Percentiles rank a stretch among this genome's conserved stretches.
These are phyloP conservation scores for Thaleichthys pacificus DNA, from an alignment of 2,797 vertebrate species.

Conservation along the genomic window DNA sequence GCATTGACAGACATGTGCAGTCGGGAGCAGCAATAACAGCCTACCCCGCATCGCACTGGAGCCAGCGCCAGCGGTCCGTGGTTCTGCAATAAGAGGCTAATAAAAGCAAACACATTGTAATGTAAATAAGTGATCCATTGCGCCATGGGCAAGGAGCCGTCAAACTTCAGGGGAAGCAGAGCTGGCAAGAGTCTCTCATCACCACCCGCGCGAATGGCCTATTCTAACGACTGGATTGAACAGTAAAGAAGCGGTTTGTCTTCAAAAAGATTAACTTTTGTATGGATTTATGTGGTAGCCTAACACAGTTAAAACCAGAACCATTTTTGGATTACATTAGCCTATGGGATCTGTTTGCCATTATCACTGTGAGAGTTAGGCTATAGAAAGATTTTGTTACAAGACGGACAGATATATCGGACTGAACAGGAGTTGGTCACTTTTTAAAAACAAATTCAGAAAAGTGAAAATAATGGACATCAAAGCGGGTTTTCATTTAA, in stretches of 20 bases:
- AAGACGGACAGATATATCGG: constrained; percentile 51
- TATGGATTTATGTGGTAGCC: constrained; percentile 42
- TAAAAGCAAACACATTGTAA: constrained; percentile 74
- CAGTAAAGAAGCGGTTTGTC: constrained; percentile 6
- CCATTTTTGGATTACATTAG: constrained; percentile 45
- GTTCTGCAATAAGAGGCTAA: constrained; percentile 70
- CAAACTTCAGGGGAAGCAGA: constrained; percentile 73
- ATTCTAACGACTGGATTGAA: constrained; percentile 49
- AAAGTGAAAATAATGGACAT: constrained; percentile 64
- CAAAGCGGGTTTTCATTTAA: constrained; percentile 50
- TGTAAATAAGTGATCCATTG: constrained; percentile 64
- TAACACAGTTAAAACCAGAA: constrained; percentile 42
- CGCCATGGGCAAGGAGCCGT: constrained; percentile 72
- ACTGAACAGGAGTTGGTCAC: constrained; percentile 67
- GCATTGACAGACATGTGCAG: constrained; percentile 52
- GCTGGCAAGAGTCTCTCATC: constrained; percentile 53
- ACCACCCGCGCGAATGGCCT: constrained; percentile 34
- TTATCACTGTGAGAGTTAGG: constrained; percentile 70
- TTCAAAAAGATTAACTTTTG: constrained; percentile 30
- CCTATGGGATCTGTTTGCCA: constrained; percentile 35
- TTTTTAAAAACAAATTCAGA: constrained; percentile 51
- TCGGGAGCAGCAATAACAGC: constrained; percentile 64
- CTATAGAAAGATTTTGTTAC: constrained; percentile 39
- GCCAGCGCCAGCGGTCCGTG: constrained; percentile 51
- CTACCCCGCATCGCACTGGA: constrained; percentile 35